Percentiles rank a stretch among this genome's conserved stretches.
These are phyloP conservation scores for Phortica variegata DNA, from an alignment of 1,140 invertebrate species.

Conservation along the genomic window DNA sequence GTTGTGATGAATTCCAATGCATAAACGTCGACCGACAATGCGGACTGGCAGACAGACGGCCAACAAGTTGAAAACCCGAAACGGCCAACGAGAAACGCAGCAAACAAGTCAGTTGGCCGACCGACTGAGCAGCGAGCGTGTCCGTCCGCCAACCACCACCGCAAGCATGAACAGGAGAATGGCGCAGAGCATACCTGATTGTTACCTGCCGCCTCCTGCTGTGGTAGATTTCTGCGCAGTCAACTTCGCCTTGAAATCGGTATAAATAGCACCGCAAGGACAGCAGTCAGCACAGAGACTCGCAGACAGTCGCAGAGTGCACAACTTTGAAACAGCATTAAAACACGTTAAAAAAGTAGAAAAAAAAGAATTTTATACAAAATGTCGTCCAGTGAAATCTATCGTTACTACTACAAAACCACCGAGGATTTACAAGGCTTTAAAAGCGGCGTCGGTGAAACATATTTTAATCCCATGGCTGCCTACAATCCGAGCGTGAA, in stretches of 20 bases:
- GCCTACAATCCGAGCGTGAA: constrained; percentile 45
- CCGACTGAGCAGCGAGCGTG: neutral
- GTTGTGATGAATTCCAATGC: constrained; percentile 8
- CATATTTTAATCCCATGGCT: constrained; percentile 52
- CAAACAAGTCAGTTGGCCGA: too few species aligned
- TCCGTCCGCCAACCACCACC: neutral
- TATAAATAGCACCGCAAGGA: constrained; percentile 43
- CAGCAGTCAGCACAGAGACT: constrained; percentile 33
- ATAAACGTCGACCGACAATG: constrained; percentile 18
- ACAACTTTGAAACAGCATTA: constrained; percentile 6
- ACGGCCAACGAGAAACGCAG: too few species aligned
- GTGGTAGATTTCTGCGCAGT: constrained; percentile 26
- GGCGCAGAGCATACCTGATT: constrained; percentile 24
- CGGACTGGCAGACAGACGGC: constrained; percentile 7
- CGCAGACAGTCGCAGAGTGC: constrained; percentile 29
- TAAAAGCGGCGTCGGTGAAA: constrained; percentile 30
- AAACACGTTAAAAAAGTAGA: neutral
- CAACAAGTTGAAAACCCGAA: neutral
- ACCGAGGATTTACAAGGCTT: constrained; percentile 52
- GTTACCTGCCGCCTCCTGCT: constrained; percentile 15
- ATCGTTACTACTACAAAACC: constrained; percentile 54
- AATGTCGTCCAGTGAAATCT: constrained; percentile 53
- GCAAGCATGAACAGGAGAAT: too few species aligned
- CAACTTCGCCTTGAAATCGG: neutral
- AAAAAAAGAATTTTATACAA: neutral